Evolutionary conservation across 2,797 vertebrate genomes (phyloP), one percentile per base, ranked within the genome.

Genomic region (Miichthys miiuy): DNA sequence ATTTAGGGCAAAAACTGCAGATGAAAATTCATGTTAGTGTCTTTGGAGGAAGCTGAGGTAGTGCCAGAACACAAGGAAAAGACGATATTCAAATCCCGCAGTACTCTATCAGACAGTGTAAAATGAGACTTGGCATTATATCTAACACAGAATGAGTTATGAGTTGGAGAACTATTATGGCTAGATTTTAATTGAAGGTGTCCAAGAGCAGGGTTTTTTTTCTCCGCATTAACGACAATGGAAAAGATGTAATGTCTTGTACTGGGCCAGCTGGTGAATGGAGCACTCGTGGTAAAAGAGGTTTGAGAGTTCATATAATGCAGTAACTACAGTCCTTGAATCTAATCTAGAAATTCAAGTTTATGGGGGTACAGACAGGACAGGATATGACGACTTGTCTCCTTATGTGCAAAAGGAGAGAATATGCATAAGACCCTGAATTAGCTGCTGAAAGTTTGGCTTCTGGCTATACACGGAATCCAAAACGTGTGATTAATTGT

Each of bases 121-220:
- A 89, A 91, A 92, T 88, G 79, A 84, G 89, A 93, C 90, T 89
- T 85, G 86, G 86, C 86, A 80, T 75, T 46, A 82, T 81, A 88
- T 84, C 82, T 81, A 85, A 88, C 75, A 67, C 74, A 77, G 62
- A 81, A 66, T 71, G 82, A 79, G 68, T 87, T 88, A 83, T 67
- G 77, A 82, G 79, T 77, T 86, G 41, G 71, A 83, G 58, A 76
- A 89, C 48, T 70, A 79, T 85, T 82, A 81, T 68, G 63, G 71
- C 18, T 75, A 11, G 51, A 61, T 82, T 86, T 30, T 85, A 83
- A 91, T 79, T 87, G 64, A 81, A 76, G 70, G 60, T 87, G 74
- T 85, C 85, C 74, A 83, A 34, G 75, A 78, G 72, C 30, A 48
- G 44, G 20, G 47, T 72, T 72, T 68, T 68, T 46, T 58, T 71